These are phyloP conservation scores for Odocoileus hemionus DNA, from an alignment of 2,113 vertebrate species.

Conservation along the genomic window DNA sequence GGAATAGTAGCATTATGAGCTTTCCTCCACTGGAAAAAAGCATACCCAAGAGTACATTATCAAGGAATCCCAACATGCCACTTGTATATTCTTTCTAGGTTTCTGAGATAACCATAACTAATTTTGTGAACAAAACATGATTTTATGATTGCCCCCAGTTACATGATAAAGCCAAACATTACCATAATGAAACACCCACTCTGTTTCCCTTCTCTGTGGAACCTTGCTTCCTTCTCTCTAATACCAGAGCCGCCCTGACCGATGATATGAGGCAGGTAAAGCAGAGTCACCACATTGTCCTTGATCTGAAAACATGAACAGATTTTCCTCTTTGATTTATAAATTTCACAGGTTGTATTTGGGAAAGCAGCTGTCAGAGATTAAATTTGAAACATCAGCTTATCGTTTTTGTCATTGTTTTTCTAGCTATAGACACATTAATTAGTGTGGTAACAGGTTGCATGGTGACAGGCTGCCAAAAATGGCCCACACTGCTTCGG, in stretches of 20 bases:
- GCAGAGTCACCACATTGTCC: not conserved
- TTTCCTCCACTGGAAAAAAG: not conserved
- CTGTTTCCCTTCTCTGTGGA: not conserved
- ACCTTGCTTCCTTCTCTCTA: not conserved
- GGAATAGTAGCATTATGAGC: not conserved
- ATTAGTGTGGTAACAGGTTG: constrained; percentile 25
- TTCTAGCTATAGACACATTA: constrained; percentile 9
- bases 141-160: not conserved
- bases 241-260: not conserved
- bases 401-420: not conserved
- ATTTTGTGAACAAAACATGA: not conserved
- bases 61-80: not conserved
- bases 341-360: not conserved
- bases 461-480: not conserved
- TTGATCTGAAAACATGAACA: constrained; percentile 20
- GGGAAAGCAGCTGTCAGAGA: not conserved
- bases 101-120: not conserved
- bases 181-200: not conserved
- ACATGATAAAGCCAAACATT: not conserved
- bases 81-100: not conserved
- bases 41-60: not conserved
- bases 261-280: not conserved
- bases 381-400: not conserved
- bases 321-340: constrained; percentile 30
- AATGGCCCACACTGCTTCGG: not conserved